A percentile compares a stretch with the other conserved stretches of the same genome.
Evolutionary conservation across 1,140 invertebrate species (phyloP).

Genomic region (Kradibia gibbosae): DNA sequence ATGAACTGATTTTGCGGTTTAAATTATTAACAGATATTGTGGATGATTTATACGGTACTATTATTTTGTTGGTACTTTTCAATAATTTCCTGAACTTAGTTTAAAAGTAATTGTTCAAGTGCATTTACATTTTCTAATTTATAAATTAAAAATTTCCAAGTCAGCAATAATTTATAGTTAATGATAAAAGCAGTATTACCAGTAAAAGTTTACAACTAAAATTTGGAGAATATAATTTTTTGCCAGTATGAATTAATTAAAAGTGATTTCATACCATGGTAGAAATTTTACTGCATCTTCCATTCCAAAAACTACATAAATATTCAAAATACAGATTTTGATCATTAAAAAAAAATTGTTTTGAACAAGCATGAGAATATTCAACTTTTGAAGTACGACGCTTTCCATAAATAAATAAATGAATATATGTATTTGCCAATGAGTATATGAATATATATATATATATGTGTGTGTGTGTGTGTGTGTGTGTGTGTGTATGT

Average conservation of each 20-base stretch:
- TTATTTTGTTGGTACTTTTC: not conserved
- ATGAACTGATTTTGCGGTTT: not conserved
- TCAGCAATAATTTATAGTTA: not conserved
- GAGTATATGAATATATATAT: not conserved
- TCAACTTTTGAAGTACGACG: conserved; percentile 12
- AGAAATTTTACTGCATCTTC: not conserved
- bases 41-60: not conserved
- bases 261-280: not conserved
- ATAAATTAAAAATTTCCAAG: not conserved
- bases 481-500: not conserved
- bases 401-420: conserved; percentile 27
- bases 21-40: not conserved
- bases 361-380: not conserved
- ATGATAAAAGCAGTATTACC: not conserved
- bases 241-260: not conserved
- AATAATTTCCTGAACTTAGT: not conserved
- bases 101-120: not conserved
- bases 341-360: conserved; percentile 36
- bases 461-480: not conserved
- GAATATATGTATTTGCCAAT: not conserved
- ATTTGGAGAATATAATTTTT: not conserved
- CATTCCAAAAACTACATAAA: not conserved
- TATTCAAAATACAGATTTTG: not conserved
- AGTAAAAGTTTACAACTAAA: not conserved
- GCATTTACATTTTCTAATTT: not conserved